Evolutionary conservation across 2,797 vertebrate species (phyloP).

Genomic region (Macrochelys suwanniensis): DNA sequence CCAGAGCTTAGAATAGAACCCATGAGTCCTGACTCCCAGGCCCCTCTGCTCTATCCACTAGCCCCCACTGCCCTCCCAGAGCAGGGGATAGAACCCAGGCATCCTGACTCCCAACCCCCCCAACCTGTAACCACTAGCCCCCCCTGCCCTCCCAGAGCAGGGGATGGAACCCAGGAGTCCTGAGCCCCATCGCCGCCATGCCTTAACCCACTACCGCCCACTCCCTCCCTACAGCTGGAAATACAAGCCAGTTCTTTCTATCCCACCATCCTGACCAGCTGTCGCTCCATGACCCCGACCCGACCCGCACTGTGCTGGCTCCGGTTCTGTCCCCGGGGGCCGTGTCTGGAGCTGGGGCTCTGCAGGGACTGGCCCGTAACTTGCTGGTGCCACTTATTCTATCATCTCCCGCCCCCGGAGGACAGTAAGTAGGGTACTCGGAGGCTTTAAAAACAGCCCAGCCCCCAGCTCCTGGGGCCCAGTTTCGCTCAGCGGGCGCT

Average conservation of each 20-base stretch:
- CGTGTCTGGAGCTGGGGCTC: neutral
- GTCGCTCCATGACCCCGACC: neutral
- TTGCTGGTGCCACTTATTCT: neutral
- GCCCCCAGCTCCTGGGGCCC: neutral
- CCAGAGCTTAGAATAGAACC: no score
- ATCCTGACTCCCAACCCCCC: neutral
- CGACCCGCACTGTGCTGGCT: neutral
- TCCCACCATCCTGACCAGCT: neutral
- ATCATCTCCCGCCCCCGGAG: neutral
- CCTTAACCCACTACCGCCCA: neutral
- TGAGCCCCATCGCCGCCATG: neutral
- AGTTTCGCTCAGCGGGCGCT: neutral
- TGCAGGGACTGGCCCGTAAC: neutral
- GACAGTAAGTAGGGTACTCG: no score
- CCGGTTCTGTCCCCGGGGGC: no score
- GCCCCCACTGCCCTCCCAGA: no score
- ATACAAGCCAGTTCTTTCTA: neutral
- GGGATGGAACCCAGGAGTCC: neutral
- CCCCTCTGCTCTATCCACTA: accelerated
- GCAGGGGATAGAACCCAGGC: neutral
- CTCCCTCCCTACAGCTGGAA: no score
- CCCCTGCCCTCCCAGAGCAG: no score
- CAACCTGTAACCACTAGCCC: no score
- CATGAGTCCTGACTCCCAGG: no score
- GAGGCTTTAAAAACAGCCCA: neutral